Evolutionary conservation across 2,888 invertebrate genomes (phyloP), one percentile per base, ranked within the genome.

Genomic region (Coleophora flavipennella): DNA sequence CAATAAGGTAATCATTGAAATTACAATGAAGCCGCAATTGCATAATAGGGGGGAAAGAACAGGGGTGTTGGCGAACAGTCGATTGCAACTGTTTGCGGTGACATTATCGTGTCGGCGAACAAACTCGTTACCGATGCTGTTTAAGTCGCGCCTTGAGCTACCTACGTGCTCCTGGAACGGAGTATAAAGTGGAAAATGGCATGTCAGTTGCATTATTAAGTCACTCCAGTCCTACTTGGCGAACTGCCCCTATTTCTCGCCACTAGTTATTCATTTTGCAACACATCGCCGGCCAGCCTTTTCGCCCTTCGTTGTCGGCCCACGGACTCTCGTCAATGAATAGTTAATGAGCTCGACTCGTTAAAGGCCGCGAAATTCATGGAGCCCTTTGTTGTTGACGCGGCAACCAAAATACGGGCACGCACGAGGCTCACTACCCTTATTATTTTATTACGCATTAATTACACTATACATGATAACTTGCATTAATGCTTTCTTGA

Each of bases 191-290:
- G 40, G 44, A 48, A 56, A 57, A 57, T 49, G 38, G 53, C 49
- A 49, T 50, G 46, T 49, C 39, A 45, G 52, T 47, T 81, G 77
- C 68, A 81, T 81, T 80, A 80, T 81, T 81, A 58, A 81, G 67
- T 59, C 59, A 60, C 57, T 45, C 45, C 55, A 71, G 71, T 65
- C 67, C 72, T 73, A 74, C 68, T 67, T 66, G 66, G 70, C 74
- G 76, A 74, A 75, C 78, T 81, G 79, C 78, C 83, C 77, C 66
- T 76, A 77, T 79, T 81, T 81, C 81, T 76, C 73, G 76, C 76
- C 76, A 69, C 71, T 73, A 74, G 80, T 81, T 84, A 84, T 83
- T 76, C 79, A 81, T 83, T 84, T 83, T 67, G 83, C 83, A 81
- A 84, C 75, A 79, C 77, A 78, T 75, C 63, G 71, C 69, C 71